Base-by-base conservation (phyloP, 1,140 invertebrate genomes). In the Sarcophaga bullata region DNA sequence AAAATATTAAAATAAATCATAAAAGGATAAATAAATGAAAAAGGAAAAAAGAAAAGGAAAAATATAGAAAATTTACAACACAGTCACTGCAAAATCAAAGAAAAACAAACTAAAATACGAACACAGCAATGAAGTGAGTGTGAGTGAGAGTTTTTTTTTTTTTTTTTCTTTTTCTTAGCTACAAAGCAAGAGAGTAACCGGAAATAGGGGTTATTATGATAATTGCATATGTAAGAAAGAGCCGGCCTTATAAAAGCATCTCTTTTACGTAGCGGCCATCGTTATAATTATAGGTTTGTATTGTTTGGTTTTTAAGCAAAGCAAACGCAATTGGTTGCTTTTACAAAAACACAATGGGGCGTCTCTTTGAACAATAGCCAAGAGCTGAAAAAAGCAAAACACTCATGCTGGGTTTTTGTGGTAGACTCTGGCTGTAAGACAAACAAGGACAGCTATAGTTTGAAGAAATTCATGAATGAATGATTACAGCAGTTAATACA, bases 271-370 rank as follows among this genome's bases (percentile, higher is more conserved):
- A 87, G 88, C 87, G 88, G 88, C 88, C 88, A 89, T 89, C 88
- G 88, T 88, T 86, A 84, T 89, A 89, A 89, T 89, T 89, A 89
- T 89, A 89, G 88, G 88, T 88, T 89, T 86, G 82, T 81, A 19
- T 48, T 50, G 73, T 17, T 52, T 52, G n/a, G 75, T 50, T 50
- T n/a, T 25, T 48, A 37, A 37, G 25, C 25, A 37, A 58, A n/a
- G n/a, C 54, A 80, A 81, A 85, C 85, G 82, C 54, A 73, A 83
- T 80, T 84, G 82, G 89, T 89, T 89, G 87, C 86, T 84, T 80
- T 81, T 75, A 75, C 76, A n/a, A 49, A 80, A 68, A 85, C 78
- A 73, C 81, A 84, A 84, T 81, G 81, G 84, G 88, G 86, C 88
- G 86, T 87, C 62, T 68, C 17, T 19, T 25, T 25, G 19, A 68